These are phyloP conservation scores for Drosophila lacertosa DNA, from an alignment of 1,140 invertebrate species.

Conservation along the genomic window DNA sequence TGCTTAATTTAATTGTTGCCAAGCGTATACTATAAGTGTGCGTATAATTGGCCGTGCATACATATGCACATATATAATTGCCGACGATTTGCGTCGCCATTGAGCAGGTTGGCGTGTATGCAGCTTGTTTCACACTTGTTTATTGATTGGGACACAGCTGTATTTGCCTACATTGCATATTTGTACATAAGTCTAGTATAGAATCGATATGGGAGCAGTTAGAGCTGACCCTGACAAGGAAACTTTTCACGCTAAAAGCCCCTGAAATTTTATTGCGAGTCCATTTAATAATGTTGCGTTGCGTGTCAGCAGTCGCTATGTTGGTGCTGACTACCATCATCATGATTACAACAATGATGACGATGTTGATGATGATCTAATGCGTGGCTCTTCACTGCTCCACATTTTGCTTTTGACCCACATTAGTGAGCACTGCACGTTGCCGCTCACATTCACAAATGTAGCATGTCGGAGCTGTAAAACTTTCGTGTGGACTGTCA, in stretches of 20 bases:
- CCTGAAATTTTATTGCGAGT: constrained; percentile 28
- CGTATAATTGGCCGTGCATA: constrained; percentile 85
- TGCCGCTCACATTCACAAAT: constrained; percentile 12
- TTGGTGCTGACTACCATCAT: background rate
- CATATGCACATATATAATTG: constrained; percentile 37
- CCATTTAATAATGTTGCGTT: constrained; percentile 31
- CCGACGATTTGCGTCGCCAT: constrained; percentile 27
- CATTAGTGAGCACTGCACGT: constrained; percentile 26
- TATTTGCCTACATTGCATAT: constrained; percentile 30
- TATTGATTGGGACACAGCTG: constrained; percentile 57
- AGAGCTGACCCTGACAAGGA: constrained; percentile 60
- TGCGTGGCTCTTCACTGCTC: constrained; percentile 42
- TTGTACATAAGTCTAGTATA: constrained; percentile 25
- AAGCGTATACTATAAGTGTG: background rate
- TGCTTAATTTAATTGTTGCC: constrained; percentile 88
- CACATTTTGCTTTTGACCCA: constrained; percentile 39
- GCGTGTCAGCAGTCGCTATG: constrained; percentile 33
- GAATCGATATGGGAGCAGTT: constrained; percentile 67
- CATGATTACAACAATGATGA: constrained; percentile 14
- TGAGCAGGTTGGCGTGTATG: constrained; percentile 27
- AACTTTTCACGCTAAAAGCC: constrained; percentile 36
- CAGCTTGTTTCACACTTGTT: constrained; percentile 40
- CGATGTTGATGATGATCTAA: constrained; percentile 62
- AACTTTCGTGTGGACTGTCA: constrained; percentile 29
- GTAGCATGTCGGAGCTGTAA: constrained; percentile 1